A percentile compares a stretch with the other conserved stretches of the same genome.
Evolutionary conservation across 1,140 invertebrate genomes (phyloP).

Genomic region (Idris sp.): DNA sequence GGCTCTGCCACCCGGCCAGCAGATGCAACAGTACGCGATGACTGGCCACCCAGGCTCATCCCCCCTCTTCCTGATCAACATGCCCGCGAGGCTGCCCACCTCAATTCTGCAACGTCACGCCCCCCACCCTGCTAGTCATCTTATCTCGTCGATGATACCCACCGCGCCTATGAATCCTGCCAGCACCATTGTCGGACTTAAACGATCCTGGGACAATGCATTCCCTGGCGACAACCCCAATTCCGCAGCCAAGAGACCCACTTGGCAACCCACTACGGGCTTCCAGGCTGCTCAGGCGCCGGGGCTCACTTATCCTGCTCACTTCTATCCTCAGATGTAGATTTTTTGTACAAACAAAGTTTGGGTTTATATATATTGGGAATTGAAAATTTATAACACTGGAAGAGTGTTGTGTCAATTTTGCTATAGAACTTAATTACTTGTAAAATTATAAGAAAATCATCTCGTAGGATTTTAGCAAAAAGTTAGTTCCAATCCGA

Average conservation of each 20-base stretch:
- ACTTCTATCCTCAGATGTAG: slow-evolving; percentile 75
- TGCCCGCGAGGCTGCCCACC: slow-evolving; percentile 73
- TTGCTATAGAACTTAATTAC: too few species aligned
- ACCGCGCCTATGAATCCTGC: slow-evolving; percentile 68
- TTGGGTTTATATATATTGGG: too few species aligned
- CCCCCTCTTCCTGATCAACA: slow-evolving; percentile 73
- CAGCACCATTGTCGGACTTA: slow-evolving; percentile 78
- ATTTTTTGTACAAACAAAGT: neutral
- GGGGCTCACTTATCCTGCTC: slow-evolving; percentile 75
- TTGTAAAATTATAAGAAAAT: too few species aligned
- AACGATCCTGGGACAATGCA: slow-evolving; percentile 77
- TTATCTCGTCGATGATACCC: slow-evolving; percentile 74
- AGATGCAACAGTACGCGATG: slow-evolving; percentile 77
- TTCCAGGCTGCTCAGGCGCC: slow-evolving; percentile 65
- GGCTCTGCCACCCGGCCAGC: slow-evolving; percentile 57
- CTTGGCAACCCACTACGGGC: slow-evolving; percentile 71
- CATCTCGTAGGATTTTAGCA: too few species aligned
- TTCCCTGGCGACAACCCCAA: slow-evolving; percentile 69
- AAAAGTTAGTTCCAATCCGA: too few species aligned
- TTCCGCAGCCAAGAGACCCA: slow-evolving; percentile 68
- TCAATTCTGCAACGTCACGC: slow-evolving; percentile 74
- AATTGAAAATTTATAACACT: too few species aligned
- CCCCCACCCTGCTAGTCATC: slow-evolving; percentile 69
- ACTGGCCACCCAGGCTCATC: slow-evolving; percentile 72
- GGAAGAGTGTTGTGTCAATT: too few species aligned